Base-by-base conservation (phyloP, 2,888 invertebrate species). In the Erebia palarica region DNA sequence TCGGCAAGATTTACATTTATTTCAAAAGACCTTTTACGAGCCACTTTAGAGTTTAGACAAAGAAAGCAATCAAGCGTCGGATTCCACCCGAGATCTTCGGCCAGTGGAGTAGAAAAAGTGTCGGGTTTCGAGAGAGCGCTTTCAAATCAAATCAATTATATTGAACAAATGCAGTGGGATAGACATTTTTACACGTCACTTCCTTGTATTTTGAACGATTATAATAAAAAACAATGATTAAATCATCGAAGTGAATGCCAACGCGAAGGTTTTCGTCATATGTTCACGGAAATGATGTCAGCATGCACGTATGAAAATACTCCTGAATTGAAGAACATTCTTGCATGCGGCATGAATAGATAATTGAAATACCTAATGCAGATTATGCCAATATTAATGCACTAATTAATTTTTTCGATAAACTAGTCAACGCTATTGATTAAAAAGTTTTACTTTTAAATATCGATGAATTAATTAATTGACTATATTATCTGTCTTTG, bases 101-200 rank as follows among this genome's bases (percentile, higher is more conserved):
- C n/a, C 60, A 65, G 42, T 67, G 69, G 64, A 65, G 72, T 65
- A 72, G 67, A 74, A 72, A 72, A 69, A 61, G 72, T 63, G 47
- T 65, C 65, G 49, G 44, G 59, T 36, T 61, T 60, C 55, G 18
- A 44, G 13, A 49, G 42, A 63, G 21, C 60, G 69, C 47, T 72
- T 67, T 69, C 72, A 51, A 67, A 69, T 64, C 65, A 57, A 74
- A 74, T 72, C 73, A 72, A 74, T 74, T 72, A 74, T 64, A 18
- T 42, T 44, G 44, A 55, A 67, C 69, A 72, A 57, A 65, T 36
- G 27, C 64, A 42, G 67, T 14, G 16, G 14, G 57, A 18, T 66
- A 44, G 65, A 66, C 57, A 57, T 21, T 63, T 63, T 63, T 21
- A 21, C 63, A 63, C 63, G 63, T 47, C 63, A 63, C 63, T 63